phyloP scores from a whole-genome alignment of 2,888 invertebrate genomes.

The Lasioglossum oenotherae region DNA sequence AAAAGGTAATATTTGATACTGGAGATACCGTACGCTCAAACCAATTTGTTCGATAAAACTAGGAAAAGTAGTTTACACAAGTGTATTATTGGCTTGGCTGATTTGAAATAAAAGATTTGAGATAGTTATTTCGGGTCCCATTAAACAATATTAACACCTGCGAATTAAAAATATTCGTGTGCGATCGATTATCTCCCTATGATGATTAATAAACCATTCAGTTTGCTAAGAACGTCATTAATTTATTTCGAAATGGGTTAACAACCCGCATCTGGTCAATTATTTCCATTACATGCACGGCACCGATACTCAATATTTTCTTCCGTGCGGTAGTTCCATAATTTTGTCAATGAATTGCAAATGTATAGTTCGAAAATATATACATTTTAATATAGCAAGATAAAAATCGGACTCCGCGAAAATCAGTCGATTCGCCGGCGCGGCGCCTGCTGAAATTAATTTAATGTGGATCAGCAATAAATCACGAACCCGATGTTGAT shows the following conservation, averaged over 20 bases:
- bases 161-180: neutral
- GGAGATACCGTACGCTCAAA: neutral
- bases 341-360: neutral
- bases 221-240: too few relatives aligned
- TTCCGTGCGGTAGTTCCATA: neutral
- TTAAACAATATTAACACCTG: neutral
- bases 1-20: neutral
- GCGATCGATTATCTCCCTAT: too few relatives aligned
- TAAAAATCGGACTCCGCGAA: neutral
- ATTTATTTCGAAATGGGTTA: neutral
- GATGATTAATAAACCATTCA: too few relatives aligned
- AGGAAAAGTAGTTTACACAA: neutral
- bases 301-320: neutral
- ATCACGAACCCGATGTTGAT: neutral
- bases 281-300: neutral
- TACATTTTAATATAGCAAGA: neutral
- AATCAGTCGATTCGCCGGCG: neutral
- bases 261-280: neutral
- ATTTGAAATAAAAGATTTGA: neutral
- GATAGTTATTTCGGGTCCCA: neutral
- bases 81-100: neutral
- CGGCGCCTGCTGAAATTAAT: neutral
- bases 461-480: neutral
- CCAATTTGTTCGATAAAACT: neutral
- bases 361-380: neutral